These are phyloP conservation scores for Oscheius sp. DNA, from an alignment of 2,888 invertebrate genomes.

Conservation along the genomic window DNA sequence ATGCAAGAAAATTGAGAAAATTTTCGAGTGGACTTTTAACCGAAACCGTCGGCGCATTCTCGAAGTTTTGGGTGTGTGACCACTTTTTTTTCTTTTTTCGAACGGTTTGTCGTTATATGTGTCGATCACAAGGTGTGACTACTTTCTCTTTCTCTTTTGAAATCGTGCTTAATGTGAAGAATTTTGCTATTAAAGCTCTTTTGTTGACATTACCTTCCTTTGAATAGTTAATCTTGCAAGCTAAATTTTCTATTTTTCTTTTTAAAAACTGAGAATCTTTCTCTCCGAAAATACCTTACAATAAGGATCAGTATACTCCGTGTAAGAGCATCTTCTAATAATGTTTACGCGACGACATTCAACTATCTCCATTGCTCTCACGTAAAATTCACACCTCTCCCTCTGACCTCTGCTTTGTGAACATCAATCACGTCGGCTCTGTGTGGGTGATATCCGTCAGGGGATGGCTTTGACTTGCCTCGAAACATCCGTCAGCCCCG, in stretches of 20 bases:
- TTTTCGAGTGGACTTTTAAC: neutral
- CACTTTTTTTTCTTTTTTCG: neutral
- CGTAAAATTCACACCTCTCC: slow-evolving; percentile 4
- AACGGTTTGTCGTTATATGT: neutral
- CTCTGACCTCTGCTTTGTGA: slow-evolving; percentile 8
- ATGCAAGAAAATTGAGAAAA: neutral
- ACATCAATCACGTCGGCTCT: slow-evolving; percentile 22
- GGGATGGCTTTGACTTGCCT: slow-evolving; percentile 28
- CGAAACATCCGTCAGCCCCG: slow-evolving; percentile 27
- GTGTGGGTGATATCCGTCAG: slow-evolving; percentile 30
- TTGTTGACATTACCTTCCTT: slow-evolving; percentile 7
- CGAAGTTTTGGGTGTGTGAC: neutral
- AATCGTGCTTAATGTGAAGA: neutral
- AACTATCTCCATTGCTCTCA: too few relatives aligned
- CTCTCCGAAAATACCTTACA: too few relatives aligned
- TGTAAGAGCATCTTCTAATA: too few relatives aligned
- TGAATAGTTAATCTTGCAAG: too few relatives aligned
- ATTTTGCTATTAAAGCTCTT: neutral
- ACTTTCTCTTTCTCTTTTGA: neutral
- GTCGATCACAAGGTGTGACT: neutral
- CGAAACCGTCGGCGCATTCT: neutral
- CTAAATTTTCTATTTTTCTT: too few relatives aligned
- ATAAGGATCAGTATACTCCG: too few relatives aligned
- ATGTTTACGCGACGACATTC: too few relatives aligned
- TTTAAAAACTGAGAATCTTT: too few relatives aligned